Evolutionary conservation across 2,113 vertebrate genomes (phyloP).

Genomic region (Epinephelus moara): DNA sequence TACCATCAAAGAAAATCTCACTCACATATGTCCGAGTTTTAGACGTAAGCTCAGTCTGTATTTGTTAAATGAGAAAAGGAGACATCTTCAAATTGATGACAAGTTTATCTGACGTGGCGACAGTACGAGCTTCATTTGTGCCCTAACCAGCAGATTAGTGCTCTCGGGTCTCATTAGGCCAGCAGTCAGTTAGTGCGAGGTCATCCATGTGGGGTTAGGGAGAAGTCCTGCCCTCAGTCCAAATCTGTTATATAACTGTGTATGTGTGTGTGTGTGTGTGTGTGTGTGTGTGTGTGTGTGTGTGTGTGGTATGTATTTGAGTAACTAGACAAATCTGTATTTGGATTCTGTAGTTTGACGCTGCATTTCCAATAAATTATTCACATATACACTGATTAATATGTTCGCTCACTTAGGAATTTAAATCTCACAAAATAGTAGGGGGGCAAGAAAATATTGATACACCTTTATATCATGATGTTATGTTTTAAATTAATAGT

Average conservation of each 20-base stretch:
- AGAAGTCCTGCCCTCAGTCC: slow-evolving; percentile 25
- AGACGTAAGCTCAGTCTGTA: slow-evolving; percentile 11
- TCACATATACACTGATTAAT: slow-evolving; percentile 11
- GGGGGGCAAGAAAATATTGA: no score
- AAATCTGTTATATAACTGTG: slow-evolving; percentile 54
- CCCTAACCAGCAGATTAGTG: slow-evolving; percentile 24
- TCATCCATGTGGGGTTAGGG: slow-evolving; percentile 33
- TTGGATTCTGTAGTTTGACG: slow-evolving; percentile 14
- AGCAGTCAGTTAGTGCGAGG: slow-evolving; percentile 31
- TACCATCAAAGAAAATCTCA: slow-evolving; percentile 17
- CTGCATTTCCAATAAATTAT: background rate
- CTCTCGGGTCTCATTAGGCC: slow-evolving; percentile 49
- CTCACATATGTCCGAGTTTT: slow-evolving; percentile 38
- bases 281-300: slow-evolving; percentile 5
- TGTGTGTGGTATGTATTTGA: slow-evolving; percentile 28
- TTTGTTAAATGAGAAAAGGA: slow-evolving; percentile 30
- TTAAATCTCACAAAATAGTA: background rate
- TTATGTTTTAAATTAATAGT: no score
- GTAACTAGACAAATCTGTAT: slow-evolving; percentile 24
- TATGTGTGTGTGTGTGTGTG: background rate
- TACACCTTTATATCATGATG: no score
- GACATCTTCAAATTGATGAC: slow-evolving; percentile 12
- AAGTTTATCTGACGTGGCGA: slow-evolving; percentile 16
- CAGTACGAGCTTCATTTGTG: slow-evolving; percentile 33
- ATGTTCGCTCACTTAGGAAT: background rate